Evolutionary conservation across 2,888 invertebrate species (phyloP).

Genomic region (Argyresthia albistria): DNA sequence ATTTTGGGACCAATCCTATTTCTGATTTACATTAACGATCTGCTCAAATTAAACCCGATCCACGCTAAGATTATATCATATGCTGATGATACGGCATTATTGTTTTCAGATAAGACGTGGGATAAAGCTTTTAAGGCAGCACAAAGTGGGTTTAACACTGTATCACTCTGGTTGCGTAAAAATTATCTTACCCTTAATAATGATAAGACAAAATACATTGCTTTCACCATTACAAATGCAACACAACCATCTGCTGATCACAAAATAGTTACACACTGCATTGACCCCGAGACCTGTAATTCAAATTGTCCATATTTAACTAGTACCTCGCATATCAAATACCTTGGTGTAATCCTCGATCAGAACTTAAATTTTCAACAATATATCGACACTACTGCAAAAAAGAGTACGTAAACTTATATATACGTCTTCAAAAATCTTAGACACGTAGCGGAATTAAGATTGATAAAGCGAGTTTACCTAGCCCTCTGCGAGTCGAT

Average conservation of each 20-base stretch:
- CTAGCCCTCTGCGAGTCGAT: conserved; percentile 6
- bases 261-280: background rate
- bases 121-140: conserved; percentile 1
- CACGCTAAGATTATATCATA: background rate
- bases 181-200: conserved; percentile 11
- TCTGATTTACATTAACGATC: background rate
- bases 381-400: background rate
- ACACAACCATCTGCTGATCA: background rate
- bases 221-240: conserved; percentile 3
- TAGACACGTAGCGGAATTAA: background rate
- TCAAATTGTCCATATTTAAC: background rate
- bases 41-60: background rate
- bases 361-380: background rate
- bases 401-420: background rate
- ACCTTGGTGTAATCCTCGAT: background rate
- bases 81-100: background rate
- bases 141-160: conserved; percentile 3
- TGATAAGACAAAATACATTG: conserved; percentile 9
- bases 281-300: background rate
- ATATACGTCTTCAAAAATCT: background rate
- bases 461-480: conserved; percentile 12
- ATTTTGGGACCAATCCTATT: background rate
- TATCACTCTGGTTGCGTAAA: conserved; percentile 6
- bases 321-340: background rate
- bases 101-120: conserved; percentile 5